These are phyloP conservation scores for Entelurus aequoreus DNA, from an alignment of 2,113 vertebrate genomes.

Conservation along the genomic window DNA sequence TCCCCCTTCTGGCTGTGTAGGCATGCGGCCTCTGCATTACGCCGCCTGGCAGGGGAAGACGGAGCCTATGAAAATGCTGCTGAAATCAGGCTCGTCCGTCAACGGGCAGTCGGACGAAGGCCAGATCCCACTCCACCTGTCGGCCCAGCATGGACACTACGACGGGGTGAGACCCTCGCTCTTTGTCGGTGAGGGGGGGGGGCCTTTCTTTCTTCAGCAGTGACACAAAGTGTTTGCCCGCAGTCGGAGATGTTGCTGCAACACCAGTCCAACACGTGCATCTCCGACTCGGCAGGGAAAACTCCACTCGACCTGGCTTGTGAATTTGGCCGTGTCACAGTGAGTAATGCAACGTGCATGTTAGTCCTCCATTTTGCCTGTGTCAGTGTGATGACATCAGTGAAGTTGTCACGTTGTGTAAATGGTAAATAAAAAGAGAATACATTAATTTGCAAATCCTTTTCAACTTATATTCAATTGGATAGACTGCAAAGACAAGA, in stretches of 20 bases:
- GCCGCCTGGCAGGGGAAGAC: conserved; percentile 97
- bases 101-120: conserved; percentile 93
- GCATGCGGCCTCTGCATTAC: conserved; percentile 94
- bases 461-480: no score
- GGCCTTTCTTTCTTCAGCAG: conserved; percentile 1
- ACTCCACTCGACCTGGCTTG: conserved; percentile 94
- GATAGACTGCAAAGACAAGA: no score
- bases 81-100: conserved; percentile 90
- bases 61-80: conserved; percentile 96
- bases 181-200: conserved; percentile 13
- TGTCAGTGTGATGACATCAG: no score
- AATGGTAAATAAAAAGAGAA: no score
- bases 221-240: conserved; percentile 20
- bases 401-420: no score
- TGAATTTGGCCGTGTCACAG: conserved; percentile 93
- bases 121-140: conserved; percentile 94
- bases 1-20: conserved; percentile 57
- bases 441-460: no score
- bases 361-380: not conserved
- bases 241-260: conserved; percentile 76
- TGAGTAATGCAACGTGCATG: conserved; percentile 63
- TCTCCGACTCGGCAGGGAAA: conserved; percentile 91
- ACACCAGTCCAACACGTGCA: conserved; percentile 97
- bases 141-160: conserved; percentile 93
- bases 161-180: conserved; percentile 79